These are phyloP conservation scores for Potorous gilbertii DNA, from an alignment of 2,797 vertebrate genomes.

Conservation along the genomic window DNA sequence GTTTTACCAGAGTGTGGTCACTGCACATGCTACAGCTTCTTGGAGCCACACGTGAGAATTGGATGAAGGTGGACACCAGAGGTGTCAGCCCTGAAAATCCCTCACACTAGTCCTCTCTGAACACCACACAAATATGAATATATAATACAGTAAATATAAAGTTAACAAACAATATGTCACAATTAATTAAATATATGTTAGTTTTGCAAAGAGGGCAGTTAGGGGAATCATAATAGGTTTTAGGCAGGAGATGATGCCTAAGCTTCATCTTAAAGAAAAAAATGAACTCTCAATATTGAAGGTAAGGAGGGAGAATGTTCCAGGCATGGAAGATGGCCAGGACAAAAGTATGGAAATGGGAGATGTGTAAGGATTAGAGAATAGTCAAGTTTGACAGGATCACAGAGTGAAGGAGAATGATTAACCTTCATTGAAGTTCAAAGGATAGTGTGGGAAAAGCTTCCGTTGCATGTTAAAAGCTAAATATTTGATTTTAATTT, in stretches of 20 bases:
- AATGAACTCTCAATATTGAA: background rate
- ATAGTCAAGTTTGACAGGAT: background rate
- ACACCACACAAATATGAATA: background rate
- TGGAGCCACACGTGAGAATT: background rate
- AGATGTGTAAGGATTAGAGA: background rate
- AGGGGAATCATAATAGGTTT: background rate
- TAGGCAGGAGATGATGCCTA: background rate
- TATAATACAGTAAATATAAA: background rate
- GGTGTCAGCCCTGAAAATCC: background rate
- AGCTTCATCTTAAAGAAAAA: background rate
- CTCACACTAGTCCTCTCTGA: background rate
- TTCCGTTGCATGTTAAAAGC: background rate
- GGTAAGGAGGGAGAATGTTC: background rate
- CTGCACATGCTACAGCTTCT: background rate
- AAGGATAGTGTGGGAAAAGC: background rate
- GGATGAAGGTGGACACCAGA: background rate
- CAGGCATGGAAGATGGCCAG: background rate
- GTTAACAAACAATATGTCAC: background rate
- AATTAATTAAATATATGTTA: background rate
- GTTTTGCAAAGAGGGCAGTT: background rate
- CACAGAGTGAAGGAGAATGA: background rate
- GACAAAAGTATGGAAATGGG: background rate
- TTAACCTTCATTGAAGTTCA: background rate
- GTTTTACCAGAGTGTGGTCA: background rate
- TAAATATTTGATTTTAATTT: background rate